Conservation (phyloP, 2,888 invertebrate genomes). For the Venusia cambrica region DNA sequence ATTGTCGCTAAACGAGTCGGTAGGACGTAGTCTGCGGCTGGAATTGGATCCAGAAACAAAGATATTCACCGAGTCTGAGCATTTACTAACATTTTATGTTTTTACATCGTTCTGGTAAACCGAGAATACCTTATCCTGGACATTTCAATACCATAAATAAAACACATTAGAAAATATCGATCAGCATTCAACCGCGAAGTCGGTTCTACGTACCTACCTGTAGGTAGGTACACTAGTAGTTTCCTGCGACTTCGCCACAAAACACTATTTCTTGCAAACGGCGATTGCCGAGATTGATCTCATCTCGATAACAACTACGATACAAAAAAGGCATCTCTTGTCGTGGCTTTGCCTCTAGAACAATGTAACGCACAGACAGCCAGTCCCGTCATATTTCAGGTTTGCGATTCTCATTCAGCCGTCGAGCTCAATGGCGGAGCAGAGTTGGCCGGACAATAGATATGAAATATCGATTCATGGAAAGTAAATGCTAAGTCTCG, state of each 20-base stretch:
- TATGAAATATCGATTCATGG: constrained; percentile 38
- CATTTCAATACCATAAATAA: constrained; percentile 2
- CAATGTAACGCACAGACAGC: constrained; percentile 2
- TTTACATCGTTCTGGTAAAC: neutral
- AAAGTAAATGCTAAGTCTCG: constrained; percentile 21
- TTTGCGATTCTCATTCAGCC: constrained; percentile 28
- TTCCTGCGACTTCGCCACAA: no score
- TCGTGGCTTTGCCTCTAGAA: constrained; percentile 26
- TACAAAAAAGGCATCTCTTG: constrained; percentile 13
- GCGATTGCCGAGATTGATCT: constrained; percentile 16
- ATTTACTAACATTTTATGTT: constrained; percentile 3
- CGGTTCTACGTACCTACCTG: constrained; percentile 1
- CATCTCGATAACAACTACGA: constrained; percentile 15
- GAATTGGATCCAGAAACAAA: no score
- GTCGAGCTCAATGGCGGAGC: constrained; percentile 13
- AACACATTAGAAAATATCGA: constrained; percentile 1
- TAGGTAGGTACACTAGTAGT: no score
- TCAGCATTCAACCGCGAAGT: constrained; percentile 5
- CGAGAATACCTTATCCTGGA: constrained; percentile 1
- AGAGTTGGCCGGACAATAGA: constrained; percentile 35
- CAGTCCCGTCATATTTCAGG: constrained; percentile 27
- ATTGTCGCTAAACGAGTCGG: no score
- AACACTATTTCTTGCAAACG: constrained; percentile 11
- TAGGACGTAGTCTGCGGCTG: no score
- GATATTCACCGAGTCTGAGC: no score